Base-by-base conservation (phyloP, 2,888 invertebrate species). In the Schrankia costaestrigalis region DNA sequence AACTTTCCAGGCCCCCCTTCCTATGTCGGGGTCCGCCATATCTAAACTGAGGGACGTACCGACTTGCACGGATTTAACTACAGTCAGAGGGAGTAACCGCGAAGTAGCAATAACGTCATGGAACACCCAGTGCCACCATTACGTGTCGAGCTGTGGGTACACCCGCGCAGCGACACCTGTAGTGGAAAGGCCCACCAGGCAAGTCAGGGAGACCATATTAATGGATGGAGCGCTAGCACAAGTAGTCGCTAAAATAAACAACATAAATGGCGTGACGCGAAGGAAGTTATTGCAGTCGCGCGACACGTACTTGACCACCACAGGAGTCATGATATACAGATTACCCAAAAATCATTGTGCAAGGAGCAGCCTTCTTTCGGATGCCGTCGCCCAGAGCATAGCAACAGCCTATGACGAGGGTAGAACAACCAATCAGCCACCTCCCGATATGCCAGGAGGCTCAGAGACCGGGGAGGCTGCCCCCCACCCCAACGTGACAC, bases 111-210 rank as follows among this genome's bases (percentile, higher is more conserved):
- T 23, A 11, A 23, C 23, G 7, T 3, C 23, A 1, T 23, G 23
- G 23, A 23, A 23, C 11, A 23, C 23, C 7, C 23, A 23, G 6
- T 11, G 23, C 19, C 28, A 15, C 29, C 8, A 29, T 11, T 15
- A 29, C 13, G 3, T 3, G 8, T 11, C 23, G 4, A 11, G 23
- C 11, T 11, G 11, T 5, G 23, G 23, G 3, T 23, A 11, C 6
- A 23, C 23, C 2, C 1, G 2, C 1, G 11, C 3, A 1, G 23
- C 6, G 4, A 11, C 23, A 2, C 11, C 11, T 1, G 6, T 1
- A 1, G 5, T 4, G 8, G 11, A 2, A 3, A 2, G 3, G 10
- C 23, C 11, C 10, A 2, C 11, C 7, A 11, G 23, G 2, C 23
- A 23, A 1, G 22, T 2, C 2, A 11, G 23, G 11, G 11, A 3